Percentiles rank a stretch among this genome's conserved stretches.
phyloP scores from a whole-genome alignment of 2,113 vertebrate genomes.

The Tympanuchus pallidicinctus region DNA sequence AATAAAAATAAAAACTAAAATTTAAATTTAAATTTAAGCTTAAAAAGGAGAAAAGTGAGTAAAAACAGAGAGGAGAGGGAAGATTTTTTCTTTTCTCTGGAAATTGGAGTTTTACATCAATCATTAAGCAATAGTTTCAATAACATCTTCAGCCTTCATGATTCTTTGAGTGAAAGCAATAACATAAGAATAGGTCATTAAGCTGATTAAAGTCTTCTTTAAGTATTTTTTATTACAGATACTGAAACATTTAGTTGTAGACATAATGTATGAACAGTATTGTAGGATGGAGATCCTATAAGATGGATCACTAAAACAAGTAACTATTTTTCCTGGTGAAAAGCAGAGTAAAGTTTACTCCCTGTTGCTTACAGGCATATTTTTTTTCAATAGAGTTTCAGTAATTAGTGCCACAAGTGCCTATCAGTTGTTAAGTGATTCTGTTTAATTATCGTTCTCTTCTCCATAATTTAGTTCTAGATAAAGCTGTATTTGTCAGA shows the following conservation, averaged over 20 bases:
- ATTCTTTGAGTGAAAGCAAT: neutral
- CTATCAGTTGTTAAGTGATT: neutral
- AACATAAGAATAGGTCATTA: neutral
- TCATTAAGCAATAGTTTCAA: neutral
- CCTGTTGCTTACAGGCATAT: neutral
- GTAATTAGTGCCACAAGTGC: neutral
- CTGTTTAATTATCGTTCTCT: neutral
- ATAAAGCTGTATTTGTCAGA: neutral
- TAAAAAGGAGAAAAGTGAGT: neutral
- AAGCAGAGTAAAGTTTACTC: neutral
- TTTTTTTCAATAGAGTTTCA: neutral
- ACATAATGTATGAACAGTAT: neutral
- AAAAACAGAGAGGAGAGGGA: neutral
- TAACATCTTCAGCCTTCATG: neutral
- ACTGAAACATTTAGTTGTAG: neutral
- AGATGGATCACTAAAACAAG: neutral
- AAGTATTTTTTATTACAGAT: neutral
- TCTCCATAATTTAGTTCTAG: neutral
- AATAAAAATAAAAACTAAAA: too few species aligned
- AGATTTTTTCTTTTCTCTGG: neutral
- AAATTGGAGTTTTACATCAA: neutral
- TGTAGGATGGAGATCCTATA: neutral
- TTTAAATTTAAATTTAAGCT: too few species aligned
- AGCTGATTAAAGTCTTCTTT: neutral
- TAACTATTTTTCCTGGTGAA: neutral